Evolutionary conservation across 1,140 invertebrate genomes (phyloP).

Genomic region (Ceratina japonica): DNA sequence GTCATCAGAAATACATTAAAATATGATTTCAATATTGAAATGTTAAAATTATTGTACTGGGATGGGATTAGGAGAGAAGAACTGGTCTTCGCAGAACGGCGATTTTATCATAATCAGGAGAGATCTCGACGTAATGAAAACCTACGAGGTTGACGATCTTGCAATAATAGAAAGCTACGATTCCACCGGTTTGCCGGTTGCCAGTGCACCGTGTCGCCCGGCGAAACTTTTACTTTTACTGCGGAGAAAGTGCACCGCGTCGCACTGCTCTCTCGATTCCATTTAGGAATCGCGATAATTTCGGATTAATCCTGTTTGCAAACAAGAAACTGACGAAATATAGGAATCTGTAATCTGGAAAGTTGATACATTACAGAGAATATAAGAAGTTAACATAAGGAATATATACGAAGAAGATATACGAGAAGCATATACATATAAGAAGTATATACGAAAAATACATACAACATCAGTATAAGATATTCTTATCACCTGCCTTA

Average conservation of each 20-base stretch:
- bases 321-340: no score
- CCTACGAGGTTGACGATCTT: conserved; percentile 39
- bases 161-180: conserved; percentile 52
- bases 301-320: no score
- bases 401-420: no score
- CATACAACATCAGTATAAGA: no score
- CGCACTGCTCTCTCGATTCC: conserved; percentile 34
- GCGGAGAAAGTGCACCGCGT: conserved; percentile 67
- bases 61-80: neutral
- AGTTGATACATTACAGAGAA: no score
- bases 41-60: neutral
- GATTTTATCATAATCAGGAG: conserved; percentile 25
- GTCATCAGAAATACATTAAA: no score
- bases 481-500: no score
- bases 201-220: conserved; percentile 19
- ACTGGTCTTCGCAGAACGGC: neutral
- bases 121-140: conserved; percentile 19
- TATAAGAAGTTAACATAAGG: no score
- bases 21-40: neutral
- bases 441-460: no score
- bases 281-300: conserved; percentile 11
- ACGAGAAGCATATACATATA: no score
- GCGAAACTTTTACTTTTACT: conserved; percentile 72
- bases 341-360: no score
- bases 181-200: neutral